phyloP scores from a whole-genome alignment of 1,140 invertebrate genomes.

The Antheraea pernyi region DNA sequence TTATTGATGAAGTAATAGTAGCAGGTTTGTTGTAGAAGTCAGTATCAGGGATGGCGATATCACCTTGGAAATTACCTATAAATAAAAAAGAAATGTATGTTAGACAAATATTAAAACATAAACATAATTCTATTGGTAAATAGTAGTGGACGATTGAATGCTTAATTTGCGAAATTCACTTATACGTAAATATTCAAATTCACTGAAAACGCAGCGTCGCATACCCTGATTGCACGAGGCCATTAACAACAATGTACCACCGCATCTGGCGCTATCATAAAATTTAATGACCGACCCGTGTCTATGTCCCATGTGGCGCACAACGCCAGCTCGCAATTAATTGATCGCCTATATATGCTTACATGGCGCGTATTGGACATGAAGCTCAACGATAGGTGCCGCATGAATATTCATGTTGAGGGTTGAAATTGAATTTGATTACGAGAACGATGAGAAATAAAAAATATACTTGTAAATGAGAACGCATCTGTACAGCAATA shows the following conservation, averaged over 20 bases:
- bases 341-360: conserved; percentile 59
- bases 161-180: background rate
- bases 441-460: conserved; percentile 4
- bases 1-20: conserved; percentile 56
- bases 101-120: background rate
- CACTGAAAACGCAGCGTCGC: conserved; percentile 26
- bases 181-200: conserved; percentile 37
- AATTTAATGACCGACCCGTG: conserved; percentile 60
- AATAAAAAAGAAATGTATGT: conserved; percentile 24
- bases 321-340: conserved; percentile 62
- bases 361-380: conserved; percentile 54
- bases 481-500: background rate
- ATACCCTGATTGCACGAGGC: conserved; percentile 40
- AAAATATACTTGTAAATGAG: background rate
- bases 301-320: conserved; percentile 52
- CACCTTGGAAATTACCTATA: conserved; percentile 88
- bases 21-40: conserved; percentile 72
- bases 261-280: conserved; percentile 58
- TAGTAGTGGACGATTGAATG: background rate
- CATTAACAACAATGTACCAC: conserved; percentile 46
- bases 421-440: conserved; percentile 38
- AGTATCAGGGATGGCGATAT: conserved; percentile 88
- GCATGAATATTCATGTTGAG: conserved; percentile 54
- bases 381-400: conserved; percentile 49
- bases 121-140: background rate